Base-by-base conservation (phyloP, 1,140 invertebrate genomes). In the Araneus ventricosus region DNA sequence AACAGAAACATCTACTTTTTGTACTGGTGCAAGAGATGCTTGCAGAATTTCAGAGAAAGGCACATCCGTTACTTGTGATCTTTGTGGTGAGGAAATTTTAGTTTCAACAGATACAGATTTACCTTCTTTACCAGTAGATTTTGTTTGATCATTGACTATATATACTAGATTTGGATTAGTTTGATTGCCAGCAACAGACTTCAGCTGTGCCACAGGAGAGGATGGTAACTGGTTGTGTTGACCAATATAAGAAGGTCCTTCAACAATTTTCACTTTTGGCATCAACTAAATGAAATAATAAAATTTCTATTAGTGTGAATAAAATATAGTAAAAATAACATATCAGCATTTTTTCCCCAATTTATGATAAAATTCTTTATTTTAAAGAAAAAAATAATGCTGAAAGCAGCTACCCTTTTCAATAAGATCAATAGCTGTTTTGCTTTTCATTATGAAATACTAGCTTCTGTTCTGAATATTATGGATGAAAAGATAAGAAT, bases 111-210 rank as follows among this genome's bases (percentile, higher is more conserved):
- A 85, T 37, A 79, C 41, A 24, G 84, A 39, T 63, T 92, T 94
- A 57, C 85, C 92, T 45, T 92, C 70, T 20, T 59, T 92, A 3
- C 63, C 27, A 41, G 57, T 52, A 37, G 45, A 59, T 59, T 79
- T 91, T 45, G 34, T 87, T 52, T 93, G 88, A 80, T 94, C 4
- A 34, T 34, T 67, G 39, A 84, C 14, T 10, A 27, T 95, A 95
- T 96, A 96, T 75, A 17, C 34, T 85, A 37, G 92, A 41, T 61
- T 93, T 22, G 84, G 6, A 14, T 87, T 14, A n/a, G 96, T 97
- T 95, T 97, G 97, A 95, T 97, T 97, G 24, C 97, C 96, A n/a
- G 97, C 97, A 95, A 97, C 97, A 67, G 97, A 96, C 95, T 97
- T 97, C 94, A 95, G 95, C 95, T 94, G 96, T 95, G 96, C 52